Evolutionary conservation across 2,888 invertebrate species (phyloP).

Genomic region (Plagiodera versicolora): DNA sequence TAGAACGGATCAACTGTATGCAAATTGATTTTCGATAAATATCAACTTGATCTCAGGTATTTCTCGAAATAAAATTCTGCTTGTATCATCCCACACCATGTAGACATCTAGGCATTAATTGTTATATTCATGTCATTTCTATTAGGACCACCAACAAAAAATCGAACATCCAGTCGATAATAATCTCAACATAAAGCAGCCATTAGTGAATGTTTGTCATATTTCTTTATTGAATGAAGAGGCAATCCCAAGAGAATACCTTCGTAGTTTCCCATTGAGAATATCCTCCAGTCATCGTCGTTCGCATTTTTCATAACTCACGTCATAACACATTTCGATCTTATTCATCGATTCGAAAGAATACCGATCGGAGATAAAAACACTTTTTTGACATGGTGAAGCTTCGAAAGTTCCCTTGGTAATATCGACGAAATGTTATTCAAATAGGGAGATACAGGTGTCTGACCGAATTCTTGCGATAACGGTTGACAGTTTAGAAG

Average conservation of each 20-base stretch:
- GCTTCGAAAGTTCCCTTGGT: neutral
- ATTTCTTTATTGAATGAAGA: slow-evolving; percentile 17
- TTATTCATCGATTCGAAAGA: slow-evolving; percentile 42
- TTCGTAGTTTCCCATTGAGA: slow-evolving; percentile 23
- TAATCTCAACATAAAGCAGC: neutral
- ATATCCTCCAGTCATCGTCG: slow-evolving; percentile 44
- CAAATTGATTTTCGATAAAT: no score
- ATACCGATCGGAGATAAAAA: slow-evolving; percentile 27
- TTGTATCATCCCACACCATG: no score
- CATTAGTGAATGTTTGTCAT: slow-evolving; percentile 19
- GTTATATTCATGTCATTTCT: neutral
- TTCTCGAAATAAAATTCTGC: no score
- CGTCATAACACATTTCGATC: slow-evolving; percentile 46
- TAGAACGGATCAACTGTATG: no score
- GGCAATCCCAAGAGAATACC: slow-evolving; percentile 16
- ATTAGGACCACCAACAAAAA: neutral
- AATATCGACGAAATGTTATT: neutral
- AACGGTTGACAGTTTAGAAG: no score
- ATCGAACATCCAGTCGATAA: neutral
- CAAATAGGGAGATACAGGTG: no score
- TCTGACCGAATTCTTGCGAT: no score
- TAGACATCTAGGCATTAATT: no score
- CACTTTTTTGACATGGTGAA: neutral
- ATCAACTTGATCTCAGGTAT: no score
- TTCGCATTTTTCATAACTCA: slow-evolving; percentile 45